A percentile compares a stretch with the other conserved stretches of the same genome.
phyloP scores from a whole-genome alignment of 2,888 invertebrate species.

The Cataglyphis livida region DNA sequence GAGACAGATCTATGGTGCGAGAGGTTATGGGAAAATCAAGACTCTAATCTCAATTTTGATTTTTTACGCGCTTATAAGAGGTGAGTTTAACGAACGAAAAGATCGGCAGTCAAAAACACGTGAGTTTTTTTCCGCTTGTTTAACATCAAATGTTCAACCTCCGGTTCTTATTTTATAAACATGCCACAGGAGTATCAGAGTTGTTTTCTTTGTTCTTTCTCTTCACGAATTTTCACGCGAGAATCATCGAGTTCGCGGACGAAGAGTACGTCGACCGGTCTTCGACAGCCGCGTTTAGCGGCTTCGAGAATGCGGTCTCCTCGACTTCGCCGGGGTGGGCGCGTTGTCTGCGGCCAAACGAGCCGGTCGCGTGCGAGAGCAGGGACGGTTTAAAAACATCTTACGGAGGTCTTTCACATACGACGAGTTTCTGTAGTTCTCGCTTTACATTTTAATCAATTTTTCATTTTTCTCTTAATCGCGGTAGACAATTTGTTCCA shows the following conservation, averaged over 20 bases:
- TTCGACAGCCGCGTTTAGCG: constrained; percentile 11
- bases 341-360: constrained; percentile 20
- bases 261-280: not conserved
- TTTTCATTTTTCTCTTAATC: too few relatives aligned
- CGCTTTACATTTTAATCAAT: not conserved
- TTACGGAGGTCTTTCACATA: not conserved
- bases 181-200: not conserved
- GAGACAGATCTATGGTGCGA: constrained; percentile 52
- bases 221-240: not conserved
- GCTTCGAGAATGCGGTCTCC: constrained; percentile 29
- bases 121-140: not conserved
- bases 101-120: constrained; percentile 46
- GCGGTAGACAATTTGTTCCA: not conserved
- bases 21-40: constrained; percentile 67
- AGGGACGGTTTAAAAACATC: constrained; percentile 21
- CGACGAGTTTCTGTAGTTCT: not conserved
- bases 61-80: constrained; percentile 41
- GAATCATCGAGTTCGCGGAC: not conserved
- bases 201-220: not conserved
- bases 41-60: constrained; percentile 45
- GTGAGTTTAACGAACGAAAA: constrained; percentile 39
- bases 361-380: constrained; percentile 52
- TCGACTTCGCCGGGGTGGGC: not conserved
- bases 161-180: constrained; percentile 6
- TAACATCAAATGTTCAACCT: not conserved